Conservation (phyloP, 2,113 vertebrate genomes). For the Speoplatyrhinus poulsoni region DNA sequence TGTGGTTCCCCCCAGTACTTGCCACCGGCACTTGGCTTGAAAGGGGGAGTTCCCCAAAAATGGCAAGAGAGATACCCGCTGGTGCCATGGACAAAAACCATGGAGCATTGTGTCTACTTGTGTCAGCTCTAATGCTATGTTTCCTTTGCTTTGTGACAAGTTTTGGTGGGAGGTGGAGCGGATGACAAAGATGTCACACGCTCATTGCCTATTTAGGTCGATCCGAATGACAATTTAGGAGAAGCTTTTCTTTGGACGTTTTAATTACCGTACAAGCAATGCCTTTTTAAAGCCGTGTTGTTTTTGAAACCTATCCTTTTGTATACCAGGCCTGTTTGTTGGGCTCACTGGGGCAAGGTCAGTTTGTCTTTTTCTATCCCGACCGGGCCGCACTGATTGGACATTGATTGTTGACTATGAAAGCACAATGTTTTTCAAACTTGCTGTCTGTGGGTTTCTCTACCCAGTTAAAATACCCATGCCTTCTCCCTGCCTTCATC, state of each 20-base stretch:
- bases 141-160: constrained; percentile 28
- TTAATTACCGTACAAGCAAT: not conserved
- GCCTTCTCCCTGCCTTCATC: constrained; percentile 17
- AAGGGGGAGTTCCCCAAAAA: constrained; percentile 51
- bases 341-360: not conserved
- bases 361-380: constrained; percentile 4
- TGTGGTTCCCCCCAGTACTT: constrained; percentile 56
- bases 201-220: not conserved
- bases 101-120: constrained; percentile 28
- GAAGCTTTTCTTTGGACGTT: constrained; percentile 3
- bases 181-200: constrained; percentile 26
- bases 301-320: too few relatives aligned
- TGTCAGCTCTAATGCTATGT: constrained; percentile 38
- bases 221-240: constrained; percentile 6
- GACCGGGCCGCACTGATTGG: constrained; percentile 8
- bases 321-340: constrained; percentile 2
- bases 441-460: constrained; percentile 25
- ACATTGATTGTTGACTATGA: constrained; percentile 26
- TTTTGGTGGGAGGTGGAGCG: constrained; percentile 5
- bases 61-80: constrained; percentile 47
- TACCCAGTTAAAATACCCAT: constrained; percentile 12
- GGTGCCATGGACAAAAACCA: constrained; percentile 38
- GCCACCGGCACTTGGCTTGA: constrained; percentile 41
- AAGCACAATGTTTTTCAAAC: constrained; percentile 34
- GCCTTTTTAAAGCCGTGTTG: too few relatives aligned